phyloP scores from a whole-genome alignment of 2,797 vertebrate genomes.

The Nyctibius grandis region DNA sequence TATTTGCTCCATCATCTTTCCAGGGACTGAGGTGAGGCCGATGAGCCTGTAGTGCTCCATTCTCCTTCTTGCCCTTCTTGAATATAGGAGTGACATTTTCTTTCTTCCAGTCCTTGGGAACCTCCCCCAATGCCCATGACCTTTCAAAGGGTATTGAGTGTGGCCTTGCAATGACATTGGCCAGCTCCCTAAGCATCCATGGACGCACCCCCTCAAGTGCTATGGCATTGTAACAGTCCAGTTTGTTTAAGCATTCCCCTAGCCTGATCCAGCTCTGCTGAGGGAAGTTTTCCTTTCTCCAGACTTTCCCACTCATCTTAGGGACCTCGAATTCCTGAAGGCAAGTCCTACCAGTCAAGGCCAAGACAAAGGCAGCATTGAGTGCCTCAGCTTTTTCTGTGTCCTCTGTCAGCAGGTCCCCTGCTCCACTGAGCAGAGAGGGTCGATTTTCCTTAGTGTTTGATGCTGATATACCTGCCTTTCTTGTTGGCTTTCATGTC shows the following conservation, averaged over 20 bases:
- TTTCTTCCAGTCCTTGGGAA: neutral
- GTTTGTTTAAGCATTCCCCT: neutral
- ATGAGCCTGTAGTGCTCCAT: neutral
- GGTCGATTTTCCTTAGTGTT: neutral
- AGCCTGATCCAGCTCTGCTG: neutral
- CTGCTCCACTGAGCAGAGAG: neutral
- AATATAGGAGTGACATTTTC: neutral
- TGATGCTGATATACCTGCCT: neutral
- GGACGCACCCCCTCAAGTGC: neutral
- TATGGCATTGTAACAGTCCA: neutral
- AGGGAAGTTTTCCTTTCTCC: neutral
- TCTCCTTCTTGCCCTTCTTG: neutral
- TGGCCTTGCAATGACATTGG: too few relatives aligned
- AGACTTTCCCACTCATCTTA: neutral
- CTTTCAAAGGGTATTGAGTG: neutral
- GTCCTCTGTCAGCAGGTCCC: neutral
- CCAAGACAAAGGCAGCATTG: rapidly evolving
- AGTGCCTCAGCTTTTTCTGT: neutral
- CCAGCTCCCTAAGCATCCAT: neutral
- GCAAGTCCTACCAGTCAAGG: neutral
- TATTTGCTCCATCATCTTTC: neutral
- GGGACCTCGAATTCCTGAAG: neutral
- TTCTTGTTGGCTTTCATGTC: neutral
- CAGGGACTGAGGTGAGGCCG: neutral
- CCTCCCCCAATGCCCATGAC: neutral